A percentile compares a stretch with the other conserved stretches of the same genome.
Conservation (phyloP, 1,140 invertebrate species). For the Charaxes varanes region DNA sequence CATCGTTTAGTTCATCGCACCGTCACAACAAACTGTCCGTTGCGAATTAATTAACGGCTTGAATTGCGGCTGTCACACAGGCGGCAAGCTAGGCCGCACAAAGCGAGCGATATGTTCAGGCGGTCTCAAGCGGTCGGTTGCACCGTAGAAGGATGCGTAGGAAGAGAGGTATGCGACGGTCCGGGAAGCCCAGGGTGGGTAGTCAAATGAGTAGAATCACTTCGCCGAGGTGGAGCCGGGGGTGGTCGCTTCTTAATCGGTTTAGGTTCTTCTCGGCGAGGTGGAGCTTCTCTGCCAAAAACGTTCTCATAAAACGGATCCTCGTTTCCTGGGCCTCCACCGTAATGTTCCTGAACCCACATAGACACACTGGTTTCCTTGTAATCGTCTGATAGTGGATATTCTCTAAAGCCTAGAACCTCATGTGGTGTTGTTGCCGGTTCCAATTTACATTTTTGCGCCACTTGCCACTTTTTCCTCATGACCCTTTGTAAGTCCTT, state of each 20-base stretch:
- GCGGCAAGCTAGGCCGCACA: conserved; percentile 15
- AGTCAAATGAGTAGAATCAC: conserved; percentile 56
- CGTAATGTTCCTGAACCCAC: conserved; percentile 93
- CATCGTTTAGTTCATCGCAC: conserved; percentile 2
- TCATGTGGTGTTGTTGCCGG: conserved; percentile 90
- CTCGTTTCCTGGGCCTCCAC: conserved; percentile 50
- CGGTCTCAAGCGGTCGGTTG: conserved; percentile 30
- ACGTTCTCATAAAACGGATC: conserved; percentile 62
- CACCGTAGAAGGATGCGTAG: conserved; percentile 16
- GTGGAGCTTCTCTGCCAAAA: conserved; percentile 35
- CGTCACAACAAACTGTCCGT: conserved; percentile 4
- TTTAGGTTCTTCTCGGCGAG: conserved; percentile 44
- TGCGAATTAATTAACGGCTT: conserved; percentile 2
- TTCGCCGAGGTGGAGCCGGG: conserved; percentile 56
- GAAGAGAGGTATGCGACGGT: conserved; percentile 11
- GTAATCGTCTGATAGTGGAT: conserved; percentile 80
- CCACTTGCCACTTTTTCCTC: conserved; percentile 95
- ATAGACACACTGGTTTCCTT: conserved; percentile 89
- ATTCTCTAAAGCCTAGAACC: conserved; percentile 91
- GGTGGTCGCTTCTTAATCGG: conserved; percentile 57
- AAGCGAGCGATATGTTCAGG: conserved; percentile 24
- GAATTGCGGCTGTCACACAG: conserved; percentile 13
- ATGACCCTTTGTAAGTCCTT: conserved; percentile 92
- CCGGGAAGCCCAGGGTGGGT: conserved; percentile 27
- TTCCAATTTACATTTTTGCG: conserved; percentile 92